These are phyloP conservation scores for Haemorhous mexicanus DNA, from an alignment of 2,113 vertebrate species.

Conservation along the genomic window DNA sequence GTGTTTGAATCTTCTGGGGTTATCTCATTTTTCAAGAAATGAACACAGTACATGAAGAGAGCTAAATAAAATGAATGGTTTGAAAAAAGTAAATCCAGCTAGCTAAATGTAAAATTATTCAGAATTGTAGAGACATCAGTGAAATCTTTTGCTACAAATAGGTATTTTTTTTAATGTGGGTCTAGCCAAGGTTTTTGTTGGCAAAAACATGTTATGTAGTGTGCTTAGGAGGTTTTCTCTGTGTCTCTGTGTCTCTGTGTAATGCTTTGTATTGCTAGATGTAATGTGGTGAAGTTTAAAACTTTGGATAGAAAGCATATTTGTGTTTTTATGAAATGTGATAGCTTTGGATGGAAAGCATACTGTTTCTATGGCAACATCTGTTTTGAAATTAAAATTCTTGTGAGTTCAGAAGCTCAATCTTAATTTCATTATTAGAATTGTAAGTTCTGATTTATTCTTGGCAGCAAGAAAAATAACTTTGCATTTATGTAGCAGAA, in stretches of 20 bases:
- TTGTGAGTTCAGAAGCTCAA: neutral
- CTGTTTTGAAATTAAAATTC: neutral
- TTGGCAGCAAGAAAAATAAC: neutral
- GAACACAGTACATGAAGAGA: neutral
- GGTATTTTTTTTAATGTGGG: fast-evolving
- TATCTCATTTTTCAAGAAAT: neutral
- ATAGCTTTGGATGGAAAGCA: neutral
- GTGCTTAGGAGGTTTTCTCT: neutral
- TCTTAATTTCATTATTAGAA: neutral
- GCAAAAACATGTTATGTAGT: neutral
- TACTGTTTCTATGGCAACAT: neutral
- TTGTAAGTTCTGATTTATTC: neutral
- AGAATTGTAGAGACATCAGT: neutral
- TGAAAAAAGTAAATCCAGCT: neutral
- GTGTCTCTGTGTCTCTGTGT: neutral
- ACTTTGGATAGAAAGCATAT: neutral
- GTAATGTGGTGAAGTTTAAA: neutral
- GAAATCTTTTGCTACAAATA: neutral
- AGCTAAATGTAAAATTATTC: neutral
- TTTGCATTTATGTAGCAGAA: neutral
- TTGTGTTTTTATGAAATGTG: neutral
- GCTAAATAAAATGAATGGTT: neutral
- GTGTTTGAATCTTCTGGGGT: neutral
- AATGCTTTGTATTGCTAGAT: neutral
- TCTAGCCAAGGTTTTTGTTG: neutral